These are phyloP conservation scores for Engraulis encrasicolus DNA, from an alignment of 2,113 vertebrate species.

Conservation along the genomic window DNA sequence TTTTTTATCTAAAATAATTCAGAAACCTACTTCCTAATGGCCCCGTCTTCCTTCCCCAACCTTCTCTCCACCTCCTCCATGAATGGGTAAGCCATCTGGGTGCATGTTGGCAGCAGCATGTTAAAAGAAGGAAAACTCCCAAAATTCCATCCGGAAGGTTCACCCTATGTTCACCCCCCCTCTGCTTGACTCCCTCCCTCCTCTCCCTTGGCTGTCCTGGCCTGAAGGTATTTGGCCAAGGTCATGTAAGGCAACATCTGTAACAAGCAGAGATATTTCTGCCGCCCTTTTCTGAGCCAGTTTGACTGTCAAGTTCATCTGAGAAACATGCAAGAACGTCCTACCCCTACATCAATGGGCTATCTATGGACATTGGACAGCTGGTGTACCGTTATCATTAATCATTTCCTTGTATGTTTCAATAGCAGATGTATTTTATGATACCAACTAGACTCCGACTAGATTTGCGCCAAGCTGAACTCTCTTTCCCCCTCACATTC, in stretches of 20 bases:
- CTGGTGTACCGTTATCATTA: too few relatives aligned
- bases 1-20: background rate
- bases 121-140: background rate
- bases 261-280: background rate
- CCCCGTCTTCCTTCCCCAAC: too few relatives aligned
- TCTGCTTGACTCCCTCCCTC: background rate
- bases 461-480: too few relatives aligned
- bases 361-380: too few relatives aligned
- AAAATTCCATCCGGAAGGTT: too few relatives aligned
- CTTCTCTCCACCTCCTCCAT: background rate
- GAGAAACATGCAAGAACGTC: too few relatives aligned
- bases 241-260: background rate
- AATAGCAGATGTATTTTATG: too few relatives aligned
- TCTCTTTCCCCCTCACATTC: too few relatives aligned
- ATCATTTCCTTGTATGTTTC: too few relatives aligned
- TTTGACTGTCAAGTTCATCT: background rate
- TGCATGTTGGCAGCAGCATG: background rate
- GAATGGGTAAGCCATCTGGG: slow-evolving; percentile 4
- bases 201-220: background rate
- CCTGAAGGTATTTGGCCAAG: background rate
- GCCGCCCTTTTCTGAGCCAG: background rate
- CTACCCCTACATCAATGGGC: too few relatives aligned
- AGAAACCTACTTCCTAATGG: background rate
- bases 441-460: too few relatives aligned
- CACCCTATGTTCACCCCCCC: too few relatives aligned